These are phyloP conservation scores for Ceratosolen fusciceps DNA, from an alignment of 1,140 invertebrate genomes.

Conservation along the genomic window DNA sequence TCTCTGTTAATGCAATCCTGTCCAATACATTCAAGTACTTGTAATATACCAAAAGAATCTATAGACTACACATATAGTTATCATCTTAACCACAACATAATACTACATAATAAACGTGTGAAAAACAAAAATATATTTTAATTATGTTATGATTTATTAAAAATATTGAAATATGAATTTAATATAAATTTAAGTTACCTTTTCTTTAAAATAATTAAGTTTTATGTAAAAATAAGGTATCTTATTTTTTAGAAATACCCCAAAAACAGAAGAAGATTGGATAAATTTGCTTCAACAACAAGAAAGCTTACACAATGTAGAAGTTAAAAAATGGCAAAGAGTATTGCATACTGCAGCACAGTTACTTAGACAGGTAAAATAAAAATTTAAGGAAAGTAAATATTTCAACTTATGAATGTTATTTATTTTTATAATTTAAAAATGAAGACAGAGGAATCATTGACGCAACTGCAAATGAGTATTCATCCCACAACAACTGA, in stretches of 20 bases:
- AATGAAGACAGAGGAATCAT: slow-evolving; percentile 77
- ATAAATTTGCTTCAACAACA: slow-evolving; percentile 81
- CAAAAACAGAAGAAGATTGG: slow-evolving; percentile 83
- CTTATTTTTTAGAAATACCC: slow-evolving; percentile 70
- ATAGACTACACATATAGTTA: too few species aligned
- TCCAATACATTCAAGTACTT: too few species aligned
- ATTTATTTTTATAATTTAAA: slow-evolving; percentile 45
- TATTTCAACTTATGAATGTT: slow-evolving; percentile 38
- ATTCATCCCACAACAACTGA: slow-evolving; percentile 75
- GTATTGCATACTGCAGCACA: slow-evolving; percentile 78
- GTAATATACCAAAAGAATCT: too few species aligned
- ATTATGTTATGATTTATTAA: too few species aligned
- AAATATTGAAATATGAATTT: too few species aligned
- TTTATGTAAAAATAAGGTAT: background rate
- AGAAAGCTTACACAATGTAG: slow-evolving; percentile 80
- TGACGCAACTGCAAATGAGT: slow-evolving; percentile 77
- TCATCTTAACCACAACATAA: too few species aligned
- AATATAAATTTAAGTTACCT: too few species aligned
- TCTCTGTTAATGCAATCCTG: too few species aligned
- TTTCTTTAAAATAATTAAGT: too few species aligned
- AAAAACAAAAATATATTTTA: too few species aligned
- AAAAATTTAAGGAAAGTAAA: slow-evolving; percentile 21
- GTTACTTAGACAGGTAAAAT: slow-evolving; percentile 75
- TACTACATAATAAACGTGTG: too few species aligned
- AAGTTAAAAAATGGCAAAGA: slow-evolving; percentile 83